Evolutionary conservation across 2,888 invertebrate species (phyloP), one percentile per base, ranked within the genome.

Genomic region (Glyphotaelius pellucidus): DNA sequence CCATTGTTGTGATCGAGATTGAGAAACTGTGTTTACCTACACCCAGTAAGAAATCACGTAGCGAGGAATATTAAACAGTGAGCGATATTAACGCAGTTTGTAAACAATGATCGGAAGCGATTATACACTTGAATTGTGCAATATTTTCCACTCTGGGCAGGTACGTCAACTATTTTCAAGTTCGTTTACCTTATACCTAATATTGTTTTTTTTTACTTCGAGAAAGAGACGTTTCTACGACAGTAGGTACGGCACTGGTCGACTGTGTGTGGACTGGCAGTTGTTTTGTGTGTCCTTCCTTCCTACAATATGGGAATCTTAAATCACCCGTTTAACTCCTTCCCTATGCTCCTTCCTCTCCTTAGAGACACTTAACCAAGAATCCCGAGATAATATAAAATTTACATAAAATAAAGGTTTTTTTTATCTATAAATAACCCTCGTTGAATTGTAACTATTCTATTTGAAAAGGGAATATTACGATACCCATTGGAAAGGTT

Each of bases 141-240:
- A 98, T 95, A 98, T 99, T 92, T 98, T 98, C 94, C 98, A 99
- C 95, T 98, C 98, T 67, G 98, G 98, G 92, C 98, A 98, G 97
- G 98, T 98, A 92, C 32, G 90, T 25, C n/a, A 14, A 86, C 7
- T 25, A 32, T 81, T 67, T 25, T 67, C 67, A 67, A 67, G 67
- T 67, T 67, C 67, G 67, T 67, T 67, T 67, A n/a, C 67, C 25
- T 67, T 67, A 67, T 25, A n/a, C n/a, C n/a, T n/a, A 7, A 25
- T 25, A 25, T 67, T 9, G 67, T 25, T 12, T 52, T 25, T 12
- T 52, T 52, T 52, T 52, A 52, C 5, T 15, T 52, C 15, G 52
- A 52, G 52, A 52, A 47, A 47, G 47, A 47, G 47, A 47, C 47
- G 47, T 15, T 52, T 52, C 52, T 25, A 52, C 19, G 19, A 19